These are phyloP conservation scores for Malurus cyaneus DNA, from an alignment of 2,113 vertebrate genomes.

Conservation along the genomic window DNA sequence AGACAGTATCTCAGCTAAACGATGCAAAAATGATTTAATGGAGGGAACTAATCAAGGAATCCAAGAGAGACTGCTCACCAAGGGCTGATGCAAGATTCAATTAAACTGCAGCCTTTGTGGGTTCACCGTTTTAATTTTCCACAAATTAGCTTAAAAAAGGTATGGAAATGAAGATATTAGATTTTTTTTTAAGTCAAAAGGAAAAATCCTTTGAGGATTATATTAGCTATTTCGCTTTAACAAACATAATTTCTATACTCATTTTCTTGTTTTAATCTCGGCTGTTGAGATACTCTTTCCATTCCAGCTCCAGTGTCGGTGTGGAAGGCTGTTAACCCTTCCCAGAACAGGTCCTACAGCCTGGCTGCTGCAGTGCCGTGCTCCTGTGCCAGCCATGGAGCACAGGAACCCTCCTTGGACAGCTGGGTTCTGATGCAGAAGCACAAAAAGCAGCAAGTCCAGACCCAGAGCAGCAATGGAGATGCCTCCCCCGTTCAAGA, in stretches of 20 bases:
- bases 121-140: slow-evolving; percentile 78
- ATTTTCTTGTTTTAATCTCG: slow-evolving; percentile 37
- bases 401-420: accelerated
- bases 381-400: accelerated
- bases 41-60: slow-evolving; percentile 75
- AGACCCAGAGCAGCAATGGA: not conserved
- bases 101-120: slow-evolving; percentile 76
- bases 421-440: not conserved
- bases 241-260: slow-evolving; percentile 43
- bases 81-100: slow-evolving; percentile 74
- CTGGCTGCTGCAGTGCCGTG: accelerated
- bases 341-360: not conserved
- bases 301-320: not conserved
- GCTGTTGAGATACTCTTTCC: slow-evolving; percentile 15
- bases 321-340: not conserved
- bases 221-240: slow-evolving; percentile 59
- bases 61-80: slow-evolving; percentile 66
- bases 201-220: slow-evolving; percentile 76
- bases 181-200: slow-evolving; percentile 61
- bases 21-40: slow-evolving; percentile 61
- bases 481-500: not conserved
- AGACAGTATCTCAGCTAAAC: slow-evolving; percentile 60
- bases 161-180: slow-evolving; percentile 79
- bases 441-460: not conserved
- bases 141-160: slow-evolving; percentile 80